phyloP scores from a whole-genome alignment of 2,113 vertebrate species.

The Hirundichthys speculiger region DNA sequence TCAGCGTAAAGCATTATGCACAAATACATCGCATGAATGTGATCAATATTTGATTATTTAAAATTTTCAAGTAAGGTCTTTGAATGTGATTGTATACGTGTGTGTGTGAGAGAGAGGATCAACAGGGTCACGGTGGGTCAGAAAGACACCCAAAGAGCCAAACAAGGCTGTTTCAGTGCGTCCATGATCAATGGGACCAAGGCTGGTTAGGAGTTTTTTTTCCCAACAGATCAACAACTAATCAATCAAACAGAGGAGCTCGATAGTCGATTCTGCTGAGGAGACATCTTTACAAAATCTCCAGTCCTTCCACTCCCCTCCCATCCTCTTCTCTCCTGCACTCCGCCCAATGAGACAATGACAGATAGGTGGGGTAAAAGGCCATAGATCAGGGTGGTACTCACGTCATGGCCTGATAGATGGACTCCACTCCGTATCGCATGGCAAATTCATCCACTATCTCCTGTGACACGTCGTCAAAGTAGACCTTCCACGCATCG shows the following conservation, averaged over 20 bases:
- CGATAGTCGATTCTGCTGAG: slow-evolving; percentile 69
- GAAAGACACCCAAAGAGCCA: slow-evolving; percentile 21
- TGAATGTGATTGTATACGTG: slow-evolving; percentile 1
- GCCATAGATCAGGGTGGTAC: slow-evolving; percentile 74
- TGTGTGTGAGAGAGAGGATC: not conserved
- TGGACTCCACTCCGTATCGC: slow-evolving; percentile 96
- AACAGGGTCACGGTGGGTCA: slow-evolving; percentile 36
- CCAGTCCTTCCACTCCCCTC: slow-evolving; percentile 32
- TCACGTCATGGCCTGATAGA: slow-evolving; percentile 99
- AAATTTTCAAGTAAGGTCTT: slow-evolving; percentile 9
- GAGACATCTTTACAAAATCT: slow-evolving; percentile 65
- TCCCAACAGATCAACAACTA: slow-evolving; percentile 50
- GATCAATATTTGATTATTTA: slow-evolving; percentile 32
- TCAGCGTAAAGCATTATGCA: not conserved
- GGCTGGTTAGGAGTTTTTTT: slow-evolving; percentile 40
- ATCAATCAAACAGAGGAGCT: slow-evolving; percentile 66
- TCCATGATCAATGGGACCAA: slow-evolving; percentile 60
- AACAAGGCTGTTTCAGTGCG: slow-evolving; percentile 43
- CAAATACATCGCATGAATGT: slow-evolving; percentile 21
- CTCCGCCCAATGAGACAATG: slow-evolving; percentile 63
- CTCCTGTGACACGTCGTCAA: slow-evolving; percentile 93
- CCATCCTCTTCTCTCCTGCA: slow-evolving; percentile 43
- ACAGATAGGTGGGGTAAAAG: slow-evolving; percentile 65
- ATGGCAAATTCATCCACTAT: slow-evolving; percentile 99
- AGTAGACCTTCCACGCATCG: slow-evolving; percentile 99